Conservation (phyloP, 1,140 invertebrate genomes). For the Nymphalis io region DNA sequence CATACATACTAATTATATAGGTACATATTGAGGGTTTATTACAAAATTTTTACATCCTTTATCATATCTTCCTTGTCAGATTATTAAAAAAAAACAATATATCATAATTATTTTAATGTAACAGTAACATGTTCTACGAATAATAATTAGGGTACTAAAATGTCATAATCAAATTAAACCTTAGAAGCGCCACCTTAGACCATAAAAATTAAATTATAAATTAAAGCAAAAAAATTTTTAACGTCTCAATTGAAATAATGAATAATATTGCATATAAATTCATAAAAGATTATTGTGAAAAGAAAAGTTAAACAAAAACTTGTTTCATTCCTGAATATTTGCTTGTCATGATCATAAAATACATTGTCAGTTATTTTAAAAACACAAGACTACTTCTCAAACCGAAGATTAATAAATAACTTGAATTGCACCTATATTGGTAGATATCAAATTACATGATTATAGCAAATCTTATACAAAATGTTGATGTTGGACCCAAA, state of each 20-base stretch:
- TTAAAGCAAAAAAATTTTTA: no score
- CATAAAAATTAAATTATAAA: background rate
- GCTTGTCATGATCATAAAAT: background rate
- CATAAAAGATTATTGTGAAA: background rate
- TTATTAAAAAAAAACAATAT: background rate
- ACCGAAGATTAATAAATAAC: slow-evolving; percentile 1
- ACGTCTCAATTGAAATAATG: background rate
- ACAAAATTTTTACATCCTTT: slow-evolving; percentile 7
- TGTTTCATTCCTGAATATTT: no score
- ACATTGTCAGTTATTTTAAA: background rate
- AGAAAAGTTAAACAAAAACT: background rate
- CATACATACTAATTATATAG: slow-evolving; percentile 55
- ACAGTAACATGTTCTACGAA: background rate
- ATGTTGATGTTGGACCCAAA: background rate
- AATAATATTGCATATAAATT: background rate
- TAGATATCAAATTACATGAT: slow-evolving; percentile 2
- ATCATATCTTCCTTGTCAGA: slow-evolving; percentile 1
- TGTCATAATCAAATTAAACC: background rate
- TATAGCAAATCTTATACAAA: slow-evolving; percentile 10
- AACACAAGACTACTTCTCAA: background rate
- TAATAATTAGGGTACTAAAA: background rate
- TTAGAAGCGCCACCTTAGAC: background rate
- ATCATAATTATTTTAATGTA: background rate
- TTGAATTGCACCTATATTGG: background rate
- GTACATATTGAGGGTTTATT: slow-evolving; percentile 22